Evolutionary conservation across 2,888 invertebrate genomes (phyloP).

Genomic region (Folsomia manolachei): DNA sequence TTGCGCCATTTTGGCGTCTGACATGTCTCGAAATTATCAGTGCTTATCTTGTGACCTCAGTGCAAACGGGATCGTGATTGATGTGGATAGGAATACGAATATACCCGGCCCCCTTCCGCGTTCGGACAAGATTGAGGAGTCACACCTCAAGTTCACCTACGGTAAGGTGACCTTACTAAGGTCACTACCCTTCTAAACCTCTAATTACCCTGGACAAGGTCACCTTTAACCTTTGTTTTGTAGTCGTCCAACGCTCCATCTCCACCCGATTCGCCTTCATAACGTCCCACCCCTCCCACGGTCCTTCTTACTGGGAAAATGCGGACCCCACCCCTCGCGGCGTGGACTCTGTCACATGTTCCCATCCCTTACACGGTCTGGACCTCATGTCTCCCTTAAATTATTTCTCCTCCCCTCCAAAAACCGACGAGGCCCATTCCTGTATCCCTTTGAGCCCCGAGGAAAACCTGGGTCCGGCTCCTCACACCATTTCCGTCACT

Average conservation of each 20-base stretch:
- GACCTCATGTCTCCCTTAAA: neutral
- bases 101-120: neutral
- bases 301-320: neutral
- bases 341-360: neutral
- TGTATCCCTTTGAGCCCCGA: too few species aligned
- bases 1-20: too few species aligned
- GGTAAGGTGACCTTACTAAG: neutral
- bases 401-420: neutral
- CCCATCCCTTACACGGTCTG: neutral
- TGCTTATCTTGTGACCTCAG: too few species aligned
- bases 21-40: too few species aligned
- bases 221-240: neutral
- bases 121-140: neutral
- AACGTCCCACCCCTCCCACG: neutral
- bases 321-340: neutral
- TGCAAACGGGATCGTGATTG: neutral
- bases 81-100: neutral
- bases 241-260: neutral
- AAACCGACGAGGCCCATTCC: too few species aligned
- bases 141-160: neutral
- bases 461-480: too few species aligned
- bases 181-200: too few species aligned
- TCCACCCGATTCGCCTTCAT: neutral
- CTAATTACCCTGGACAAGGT: too few species aligned
- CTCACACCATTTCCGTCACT: neutral